phyloP scores from a whole-genome alignment of 37 sponge, comb jelly and placozoan genomes.

The Aphrocallistes beatrix region DNA sequence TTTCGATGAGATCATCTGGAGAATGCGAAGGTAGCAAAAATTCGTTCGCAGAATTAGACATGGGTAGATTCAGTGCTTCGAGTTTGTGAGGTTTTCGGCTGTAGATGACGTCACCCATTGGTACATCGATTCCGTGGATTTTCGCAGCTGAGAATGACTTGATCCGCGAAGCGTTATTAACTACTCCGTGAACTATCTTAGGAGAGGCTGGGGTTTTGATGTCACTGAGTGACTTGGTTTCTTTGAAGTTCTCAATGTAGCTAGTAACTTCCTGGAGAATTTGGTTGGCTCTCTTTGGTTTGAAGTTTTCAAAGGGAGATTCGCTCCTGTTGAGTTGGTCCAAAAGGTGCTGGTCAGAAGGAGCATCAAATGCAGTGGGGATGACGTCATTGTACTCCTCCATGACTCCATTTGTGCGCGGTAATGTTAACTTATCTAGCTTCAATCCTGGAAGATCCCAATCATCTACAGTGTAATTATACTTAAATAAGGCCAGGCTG shows the following conservation, averaged over 20 bases:
- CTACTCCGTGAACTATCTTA: neutral
- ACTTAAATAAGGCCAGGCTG: neutral
- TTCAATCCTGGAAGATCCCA: neutral
- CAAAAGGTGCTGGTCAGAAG: neutral
- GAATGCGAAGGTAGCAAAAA: neutral
- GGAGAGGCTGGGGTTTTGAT: neutral
- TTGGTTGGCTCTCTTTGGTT: constrained; percentile 54
- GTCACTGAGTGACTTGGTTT: neutral
- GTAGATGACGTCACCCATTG: constrained; percentile 21
- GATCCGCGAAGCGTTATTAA: neutral
- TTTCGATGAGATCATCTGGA: neutral
- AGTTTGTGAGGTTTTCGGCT: constrained; percentile 24
- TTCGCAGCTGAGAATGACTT: constrained; percentile 24
- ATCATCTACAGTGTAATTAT: neutral
- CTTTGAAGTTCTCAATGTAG: constrained; percentile 20
- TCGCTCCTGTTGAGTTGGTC: constrained; percentile 18
- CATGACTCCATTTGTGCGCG: neutral
- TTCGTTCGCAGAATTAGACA: neutral
- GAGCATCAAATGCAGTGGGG: neutral
- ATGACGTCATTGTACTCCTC: constrained; percentile 8
- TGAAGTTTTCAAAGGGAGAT: constrained; percentile 56
- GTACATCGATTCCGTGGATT: constrained; percentile 25
- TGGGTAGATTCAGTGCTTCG: constrained; percentile 22
- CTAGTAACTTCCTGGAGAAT: constrained; percentile 25
- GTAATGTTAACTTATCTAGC: neutral